A percentile compares a stretch with the other conserved stretches of the same genome.
Evolutionary conservation across 2,888 invertebrate genomes (phyloP).

Genomic region (Thymelicus lineola): DNA sequence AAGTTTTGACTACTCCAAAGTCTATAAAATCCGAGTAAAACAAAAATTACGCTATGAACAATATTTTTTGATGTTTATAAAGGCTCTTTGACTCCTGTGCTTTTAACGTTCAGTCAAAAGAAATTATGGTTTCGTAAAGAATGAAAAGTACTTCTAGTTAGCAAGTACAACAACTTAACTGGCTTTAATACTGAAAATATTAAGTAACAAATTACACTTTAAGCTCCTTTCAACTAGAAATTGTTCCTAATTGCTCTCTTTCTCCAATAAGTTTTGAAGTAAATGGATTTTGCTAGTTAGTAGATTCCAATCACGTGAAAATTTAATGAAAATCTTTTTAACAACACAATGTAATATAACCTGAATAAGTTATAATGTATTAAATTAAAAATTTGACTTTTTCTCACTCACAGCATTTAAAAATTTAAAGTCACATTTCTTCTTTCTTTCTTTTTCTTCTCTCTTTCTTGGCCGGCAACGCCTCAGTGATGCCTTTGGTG

Average conservation of each 20-base stretch:
- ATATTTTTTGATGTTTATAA: constrained; percentile 28
- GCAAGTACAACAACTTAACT: constrained; percentile 32
- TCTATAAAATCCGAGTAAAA: neutral
- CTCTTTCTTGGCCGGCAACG: too few species aligned
- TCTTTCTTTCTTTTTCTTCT: too few species aligned
- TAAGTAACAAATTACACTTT: constrained; percentile 18
- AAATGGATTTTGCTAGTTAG: constrained; percentile 15
- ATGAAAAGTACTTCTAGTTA: constrained; percentile 34
- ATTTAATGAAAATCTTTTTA: neutral
- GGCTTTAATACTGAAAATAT: constrained; percentile 27
- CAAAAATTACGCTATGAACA: constrained; percentile 10
- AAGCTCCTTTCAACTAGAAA: constrained; percentile 5
- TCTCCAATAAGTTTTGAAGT: neutral
- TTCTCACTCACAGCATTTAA: too few species aligned
- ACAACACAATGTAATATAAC: too few species aligned
- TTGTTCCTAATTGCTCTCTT: constrained; percentile 19
- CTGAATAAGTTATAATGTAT: too few species aligned
- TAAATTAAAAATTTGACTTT: too few species aligned
- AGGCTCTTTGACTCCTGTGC: constrained; percentile 27
- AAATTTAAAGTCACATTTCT: too few species aligned
- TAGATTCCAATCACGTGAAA: constrained; percentile 9
- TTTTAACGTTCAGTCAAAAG: constrained; percentile 33
- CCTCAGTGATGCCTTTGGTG: too few species aligned
- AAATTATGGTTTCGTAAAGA: constrained; percentile 36
- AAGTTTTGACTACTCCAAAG: neutral